Evolutionary conservation across 2,113 vertebrate genomes (phyloP).

Genomic region (Syrrhaptes paradoxus): DNA sequence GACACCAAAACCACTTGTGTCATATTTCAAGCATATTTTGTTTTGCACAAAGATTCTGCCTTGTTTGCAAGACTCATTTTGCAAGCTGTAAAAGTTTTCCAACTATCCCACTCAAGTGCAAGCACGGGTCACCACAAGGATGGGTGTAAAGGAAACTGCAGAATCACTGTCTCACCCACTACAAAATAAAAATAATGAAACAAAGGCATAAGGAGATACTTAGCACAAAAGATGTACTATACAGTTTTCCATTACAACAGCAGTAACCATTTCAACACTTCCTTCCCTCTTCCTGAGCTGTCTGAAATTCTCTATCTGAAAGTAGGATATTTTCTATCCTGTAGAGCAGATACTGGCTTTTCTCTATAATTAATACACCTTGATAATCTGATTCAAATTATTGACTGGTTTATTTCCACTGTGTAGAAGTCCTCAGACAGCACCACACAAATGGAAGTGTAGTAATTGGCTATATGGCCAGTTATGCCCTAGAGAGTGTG

Average conservation of each 20-base stretch:
- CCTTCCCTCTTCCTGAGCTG: background rate
- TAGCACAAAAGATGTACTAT: background rate
- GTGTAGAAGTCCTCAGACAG: background rate
- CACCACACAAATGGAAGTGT: background rate
- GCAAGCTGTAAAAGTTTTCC: background rate
- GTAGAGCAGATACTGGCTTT: background rate
- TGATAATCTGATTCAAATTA: background rate
- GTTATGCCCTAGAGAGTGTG: background rate
- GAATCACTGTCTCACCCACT: background rate
- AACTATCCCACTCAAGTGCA: background rate
- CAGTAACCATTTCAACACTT: background rate
- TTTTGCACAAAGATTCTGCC: background rate
- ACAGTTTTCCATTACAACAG: background rate
- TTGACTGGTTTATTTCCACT: background rate
- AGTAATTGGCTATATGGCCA: background rate
- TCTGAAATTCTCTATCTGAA: background rate
- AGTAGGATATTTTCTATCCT: background rate
- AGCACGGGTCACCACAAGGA: background rate
- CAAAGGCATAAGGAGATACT: background rate
- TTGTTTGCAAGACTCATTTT: background rate
- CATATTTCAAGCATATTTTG: background rate
- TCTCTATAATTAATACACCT: background rate
- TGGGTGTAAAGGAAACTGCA: background rate
- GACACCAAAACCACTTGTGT: background rate
- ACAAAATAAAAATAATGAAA: background rate